Evolutionary conservation across 2,888 invertebrate genomes (phyloP), one percentile per base, ranked within the genome.

Genomic region (Apocheima hispidaria): DNA sequence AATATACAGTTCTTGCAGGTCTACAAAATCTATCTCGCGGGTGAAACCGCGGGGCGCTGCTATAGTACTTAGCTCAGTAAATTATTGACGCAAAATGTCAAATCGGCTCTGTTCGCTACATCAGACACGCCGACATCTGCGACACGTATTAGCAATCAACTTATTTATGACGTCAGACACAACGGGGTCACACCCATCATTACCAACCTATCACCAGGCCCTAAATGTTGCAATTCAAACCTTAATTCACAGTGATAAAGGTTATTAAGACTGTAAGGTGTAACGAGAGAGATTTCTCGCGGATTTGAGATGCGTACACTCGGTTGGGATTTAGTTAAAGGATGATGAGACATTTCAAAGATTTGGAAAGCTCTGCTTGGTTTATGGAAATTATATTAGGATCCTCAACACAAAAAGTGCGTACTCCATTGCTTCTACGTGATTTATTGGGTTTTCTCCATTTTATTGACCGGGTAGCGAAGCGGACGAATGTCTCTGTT

Each of bases 91-190:
- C 12, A n/a, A 14, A 36, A 10, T 1, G 9, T 35, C 33, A 23
- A 33, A 35, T 21, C 41, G 12, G 18, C 12, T 14, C 16, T 21
- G 23, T 18, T 28, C 10, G 5, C 16, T 16, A 0, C 9, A 46
- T 52, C 20, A 14, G 21, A 21, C 5, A 33, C 16, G 7, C n/a
- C 35, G 12, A 36, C 54, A 54, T 54, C 54, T 54, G 49, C 12
- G 60, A 60, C 54, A 36, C 18, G 46, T 54, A 54, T 54, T 50
- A 46, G 26, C 48, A 61, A 55, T 54, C 28, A 55, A 55, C 44
- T 49, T n/a, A n/a, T n/a, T 20, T 30, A 14, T 46, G 38, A 49
- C 35, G 44, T 38, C 49, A 56, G 5, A 28, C 54, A 49, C 41
- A 43, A 49, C 44, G 35, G 54, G 60, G 50, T 60, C 54, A 60